phyloP scores from a whole-genome alignment of 1,140 invertebrate species.

The Drosophila littoralis region DNA sequence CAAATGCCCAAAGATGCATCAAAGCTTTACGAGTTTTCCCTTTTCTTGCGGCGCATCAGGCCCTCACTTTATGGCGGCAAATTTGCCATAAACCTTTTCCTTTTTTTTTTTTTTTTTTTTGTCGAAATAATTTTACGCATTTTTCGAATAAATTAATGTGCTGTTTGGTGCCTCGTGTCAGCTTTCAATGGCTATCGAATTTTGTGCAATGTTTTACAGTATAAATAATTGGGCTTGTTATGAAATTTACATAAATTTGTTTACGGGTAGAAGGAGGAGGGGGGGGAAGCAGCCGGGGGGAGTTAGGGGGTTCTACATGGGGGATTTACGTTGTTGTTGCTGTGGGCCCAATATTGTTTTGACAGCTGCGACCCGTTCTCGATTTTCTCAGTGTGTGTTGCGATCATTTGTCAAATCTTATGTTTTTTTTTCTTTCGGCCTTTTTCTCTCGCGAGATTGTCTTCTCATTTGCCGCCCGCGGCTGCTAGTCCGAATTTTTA shows the following conservation, averaged over 20 bases:
- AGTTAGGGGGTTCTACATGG: slow-evolving; percentile 23
- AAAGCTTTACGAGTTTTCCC: slow-evolving; percentile 63
- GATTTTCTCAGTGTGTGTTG: slow-evolving; percentile 12
- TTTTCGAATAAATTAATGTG: slow-evolving; percentile 64
- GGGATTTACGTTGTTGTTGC: slow-evolving; percentile 13
- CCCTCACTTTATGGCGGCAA: slow-evolving; percentile 43
- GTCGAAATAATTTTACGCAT: slow-evolving; percentile 67
- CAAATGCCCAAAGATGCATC: slow-evolving; percentile 70
- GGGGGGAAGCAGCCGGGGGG: background rate
- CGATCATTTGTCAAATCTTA: slow-evolving; percentile 47
- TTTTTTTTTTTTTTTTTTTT: slow-evolving; percentile 32
- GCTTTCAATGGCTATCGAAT: slow-evolving; percentile 32
- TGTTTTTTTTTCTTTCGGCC: slow-evolving; percentile 6
- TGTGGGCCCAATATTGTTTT: slow-evolving; percentile 27
- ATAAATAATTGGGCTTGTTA: slow-evolving; percentile 79
- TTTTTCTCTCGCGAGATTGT: slow-evolving; percentile 22
- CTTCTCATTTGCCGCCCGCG: slow-evolving; percentile 43
- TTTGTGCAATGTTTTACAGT: slow-evolving; percentile 74
- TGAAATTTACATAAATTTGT: slow-evolving; percentile 80
- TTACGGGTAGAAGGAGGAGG: slow-evolving; percentile 12
- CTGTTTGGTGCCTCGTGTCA: slow-evolving; percentile 9
- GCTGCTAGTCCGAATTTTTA: slow-evolving; percentile 27
- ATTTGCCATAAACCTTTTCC: slow-evolving; percentile 58
- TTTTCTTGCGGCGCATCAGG: slow-evolving; percentile 44
- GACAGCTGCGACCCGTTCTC: slow-evolving; percentile 41